phyloP scores from a whole-genome alignment of 2,797 vertebrate species.

The Graptemys geographica region DNA sequence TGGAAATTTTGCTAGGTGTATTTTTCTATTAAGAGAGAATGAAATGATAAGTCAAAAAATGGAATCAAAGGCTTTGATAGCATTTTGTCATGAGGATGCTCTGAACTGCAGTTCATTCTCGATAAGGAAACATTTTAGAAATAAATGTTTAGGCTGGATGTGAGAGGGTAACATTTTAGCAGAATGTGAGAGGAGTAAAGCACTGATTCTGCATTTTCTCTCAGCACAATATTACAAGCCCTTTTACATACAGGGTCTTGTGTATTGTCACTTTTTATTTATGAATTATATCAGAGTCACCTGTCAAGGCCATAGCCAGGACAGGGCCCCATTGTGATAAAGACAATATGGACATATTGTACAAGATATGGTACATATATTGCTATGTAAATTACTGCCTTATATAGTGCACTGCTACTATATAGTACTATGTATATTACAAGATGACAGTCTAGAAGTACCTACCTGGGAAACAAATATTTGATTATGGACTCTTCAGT shows the following conservation, averaged over 20 bases:
- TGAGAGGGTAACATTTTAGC: not conserved
- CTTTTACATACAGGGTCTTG: not conserved
- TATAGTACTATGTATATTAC: not conserved
- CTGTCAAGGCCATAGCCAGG: not conserved
- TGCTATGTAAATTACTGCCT: not conserved
- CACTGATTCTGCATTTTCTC: not conserved
- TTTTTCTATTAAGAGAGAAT: conserved; percentile 35
- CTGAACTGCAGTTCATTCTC: rapidly evolving
- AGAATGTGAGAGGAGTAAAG: not conserved
- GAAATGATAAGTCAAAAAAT: conserved; percentile 19
- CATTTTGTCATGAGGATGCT: conserved; percentile 22
- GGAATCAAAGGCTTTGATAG: conserved; percentile 47
- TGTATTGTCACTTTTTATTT: not conserved
- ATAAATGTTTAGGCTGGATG: not conserved
- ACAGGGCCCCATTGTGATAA: not conserved
- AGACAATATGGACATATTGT: not conserved
- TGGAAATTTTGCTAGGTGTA: conserved; percentile 35
- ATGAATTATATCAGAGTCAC: not conserved
- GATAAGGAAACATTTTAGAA: conserved; percentile 2
- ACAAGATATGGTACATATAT: not conserved
- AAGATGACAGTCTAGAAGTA: not conserved
- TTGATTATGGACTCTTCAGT: not conserved
- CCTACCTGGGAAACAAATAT: not conserved
- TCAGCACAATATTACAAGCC: not conserved
- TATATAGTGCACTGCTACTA: not conserved